Evolutionary conservation across 1,140 invertebrate species (phyloP).

Genomic region (Rhagoletis zephyria): DNA sequence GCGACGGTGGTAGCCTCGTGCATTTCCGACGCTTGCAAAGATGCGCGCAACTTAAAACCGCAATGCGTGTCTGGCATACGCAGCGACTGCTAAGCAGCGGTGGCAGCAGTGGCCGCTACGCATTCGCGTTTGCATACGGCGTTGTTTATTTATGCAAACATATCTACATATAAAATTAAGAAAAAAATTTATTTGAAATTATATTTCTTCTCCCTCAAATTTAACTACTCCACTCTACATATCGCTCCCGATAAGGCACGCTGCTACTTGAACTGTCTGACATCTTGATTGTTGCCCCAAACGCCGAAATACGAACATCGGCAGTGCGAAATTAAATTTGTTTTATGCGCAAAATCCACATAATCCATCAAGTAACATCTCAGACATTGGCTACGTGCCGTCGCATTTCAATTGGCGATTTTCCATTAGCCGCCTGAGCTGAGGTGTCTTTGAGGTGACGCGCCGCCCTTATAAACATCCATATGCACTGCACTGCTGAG

Average conservation of each 20-base stretch:
- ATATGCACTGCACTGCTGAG: background rate
- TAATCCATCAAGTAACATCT: slow-evolving; percentile 72
- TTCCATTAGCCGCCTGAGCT: slow-evolving; percentile 34
- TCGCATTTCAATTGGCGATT: slow-evolving; percentile 67
- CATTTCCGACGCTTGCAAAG: slow-evolving; percentile 14
- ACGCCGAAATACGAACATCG: background rate
- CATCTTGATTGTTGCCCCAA: slow-evolving; percentile 26
- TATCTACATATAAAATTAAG: background rate
- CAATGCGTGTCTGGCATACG: slow-evolving; percentile 33
- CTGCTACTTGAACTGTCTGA: slow-evolving; percentile 8
- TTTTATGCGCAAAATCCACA: slow-evolving; percentile 71
- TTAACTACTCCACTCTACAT: background rate
- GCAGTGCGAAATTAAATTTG: slow-evolving; percentile 59
- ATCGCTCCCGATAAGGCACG: background rate
- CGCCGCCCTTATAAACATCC: background rate
- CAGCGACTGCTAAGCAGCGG: background rate
- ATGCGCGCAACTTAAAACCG: background rate
- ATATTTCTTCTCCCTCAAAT: background rate
- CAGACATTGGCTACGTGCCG: slow-evolving; percentile 68
- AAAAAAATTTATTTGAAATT: background rate
- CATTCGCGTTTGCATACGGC: background rate
- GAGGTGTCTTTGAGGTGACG: slow-evolving; percentile 47
- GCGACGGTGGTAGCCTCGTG: slow-evolving; percentile 2
- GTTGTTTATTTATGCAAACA: slow-evolving; percentile 41
- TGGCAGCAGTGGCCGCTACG: background rate